Evolutionary conservation across 2,888 invertebrate species (phyloP).

Genomic region (Dioctria linearis): DNA sequence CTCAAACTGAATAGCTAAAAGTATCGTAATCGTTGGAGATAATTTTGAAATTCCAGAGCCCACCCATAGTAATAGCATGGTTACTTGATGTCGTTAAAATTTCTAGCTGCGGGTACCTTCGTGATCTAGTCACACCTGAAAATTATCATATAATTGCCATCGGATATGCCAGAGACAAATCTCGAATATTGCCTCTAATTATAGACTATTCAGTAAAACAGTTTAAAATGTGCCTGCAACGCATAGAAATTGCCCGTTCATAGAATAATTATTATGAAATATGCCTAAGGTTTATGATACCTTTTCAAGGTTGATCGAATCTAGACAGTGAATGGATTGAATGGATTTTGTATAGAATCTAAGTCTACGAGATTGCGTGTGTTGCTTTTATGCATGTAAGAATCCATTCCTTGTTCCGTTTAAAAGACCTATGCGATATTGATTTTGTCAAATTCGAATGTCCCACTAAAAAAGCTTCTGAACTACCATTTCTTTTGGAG

Average conservation of each 20-base stretch:
- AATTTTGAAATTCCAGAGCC: slow-evolving; percentile 41
- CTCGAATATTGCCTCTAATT: slow-evolving; percentile 44
- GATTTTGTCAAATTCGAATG: no score
- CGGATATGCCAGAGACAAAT: slow-evolving; percentile 24
- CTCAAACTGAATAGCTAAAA: not conserved
- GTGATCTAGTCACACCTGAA: slow-evolving; percentile 51
- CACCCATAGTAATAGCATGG: slow-evolving; percentile 36
- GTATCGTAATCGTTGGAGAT: slow-evolving; percentile 36
- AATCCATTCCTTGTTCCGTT: no score
- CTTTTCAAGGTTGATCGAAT: no score
- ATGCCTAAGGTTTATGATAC: not conserved
- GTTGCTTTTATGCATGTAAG: no score
- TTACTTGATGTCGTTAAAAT: slow-evolving; percentile 27
- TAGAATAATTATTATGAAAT: not conserved
- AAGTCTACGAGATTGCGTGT: no score
- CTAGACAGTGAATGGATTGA: no score
- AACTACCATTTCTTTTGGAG: no score
- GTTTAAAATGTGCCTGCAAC: not conserved
- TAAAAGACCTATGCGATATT: no score
- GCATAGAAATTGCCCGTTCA: not conserved
- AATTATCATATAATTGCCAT: slow-evolving; percentile 51
- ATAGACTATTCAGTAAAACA: slow-evolving; percentile 12
- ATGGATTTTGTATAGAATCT: no score
- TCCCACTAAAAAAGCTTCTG: no score
- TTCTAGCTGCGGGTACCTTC: not conserved